Evolutionary conservation across 2,888 invertebrate species (phyloP).

Genomic region (Athripsodes cinereus): DNA sequence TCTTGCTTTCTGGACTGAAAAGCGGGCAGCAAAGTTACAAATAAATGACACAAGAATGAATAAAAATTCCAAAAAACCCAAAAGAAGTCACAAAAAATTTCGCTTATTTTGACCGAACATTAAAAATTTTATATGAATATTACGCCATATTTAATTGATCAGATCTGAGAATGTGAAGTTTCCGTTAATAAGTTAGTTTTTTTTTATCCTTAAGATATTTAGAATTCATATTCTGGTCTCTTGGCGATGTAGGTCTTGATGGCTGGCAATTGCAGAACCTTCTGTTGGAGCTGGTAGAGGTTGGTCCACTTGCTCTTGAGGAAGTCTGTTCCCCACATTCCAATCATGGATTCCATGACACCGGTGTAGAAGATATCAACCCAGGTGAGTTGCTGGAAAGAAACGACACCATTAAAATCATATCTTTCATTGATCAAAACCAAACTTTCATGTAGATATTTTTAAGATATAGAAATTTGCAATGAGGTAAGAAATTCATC

Average conservation of each 20-base stretch:
- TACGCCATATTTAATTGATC: neutral
- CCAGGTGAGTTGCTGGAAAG: slow-evolving; percentile 37
- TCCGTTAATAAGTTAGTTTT: too few species aligned
- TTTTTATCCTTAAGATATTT: neutral
- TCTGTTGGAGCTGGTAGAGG: slow-evolving; percentile 29
- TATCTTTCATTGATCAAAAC: too few species aligned
- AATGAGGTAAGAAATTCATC: too few species aligned
- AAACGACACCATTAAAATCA: neutral
- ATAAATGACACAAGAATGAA: neutral
- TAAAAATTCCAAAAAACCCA: neutral
- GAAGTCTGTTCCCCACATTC: slow-evolving; percentile 30
- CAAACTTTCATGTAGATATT: too few species aligned
- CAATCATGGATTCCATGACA: slow-evolving; percentile 35
- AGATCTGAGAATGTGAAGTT: neutral
- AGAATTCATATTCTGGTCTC: slow-evolving; percentile 28
- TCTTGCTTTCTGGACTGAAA: neutral
- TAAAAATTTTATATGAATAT: too few species aligned
- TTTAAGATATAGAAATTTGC: too few species aligned
- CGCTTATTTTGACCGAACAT: too few species aligned
- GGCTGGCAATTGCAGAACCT: slow-evolving; percentile 31
- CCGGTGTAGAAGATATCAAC: slow-evolving; percentile 41
- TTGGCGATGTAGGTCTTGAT: slow-evolving; percentile 33
- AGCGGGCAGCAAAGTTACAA: neutral
- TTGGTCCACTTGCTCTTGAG: slow-evolving; percentile 29
- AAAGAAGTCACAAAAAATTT: neutral